These are phyloP conservation scores for Microtus montanus DNA, from an alignment of 2,113 vertebrate species.

Conservation along the genomic window DNA sequence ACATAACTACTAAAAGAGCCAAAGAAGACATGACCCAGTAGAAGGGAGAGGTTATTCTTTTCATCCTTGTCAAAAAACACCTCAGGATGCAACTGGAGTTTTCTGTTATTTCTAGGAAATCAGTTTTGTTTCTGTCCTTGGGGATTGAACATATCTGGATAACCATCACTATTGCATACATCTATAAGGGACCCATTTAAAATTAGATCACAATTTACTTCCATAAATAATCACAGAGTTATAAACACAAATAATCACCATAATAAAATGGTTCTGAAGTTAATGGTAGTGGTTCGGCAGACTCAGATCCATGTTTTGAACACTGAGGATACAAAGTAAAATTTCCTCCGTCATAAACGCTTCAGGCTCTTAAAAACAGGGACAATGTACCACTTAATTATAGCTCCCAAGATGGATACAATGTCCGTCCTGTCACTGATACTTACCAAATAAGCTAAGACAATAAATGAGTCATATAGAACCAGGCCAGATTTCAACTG, in stretches of 20 bases:
- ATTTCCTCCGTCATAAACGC: background rate
- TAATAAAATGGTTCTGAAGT: background rate
- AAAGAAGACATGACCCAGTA: background rate
- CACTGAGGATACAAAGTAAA: background rate
- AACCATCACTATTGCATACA: background rate
- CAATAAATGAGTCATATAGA: no score
- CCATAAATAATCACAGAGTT: background rate
- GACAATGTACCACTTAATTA: background rate
- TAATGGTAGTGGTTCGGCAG: background rate
- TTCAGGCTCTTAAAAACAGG: background rate
- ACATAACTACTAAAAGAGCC: background rate
- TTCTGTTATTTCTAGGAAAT: background rate
- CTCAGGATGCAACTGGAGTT: background rate
- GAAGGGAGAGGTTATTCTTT: background rate
- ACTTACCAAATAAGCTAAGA: no score
- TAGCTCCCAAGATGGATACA: background rate
- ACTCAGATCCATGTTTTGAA: background rate
- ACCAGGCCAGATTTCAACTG: no score
- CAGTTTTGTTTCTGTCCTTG: background rate
- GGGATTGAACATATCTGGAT: background rate
- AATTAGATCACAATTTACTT: conserved; percentile 2
- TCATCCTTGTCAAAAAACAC: background rate
- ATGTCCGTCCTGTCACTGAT: no score
- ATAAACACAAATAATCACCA: background rate
- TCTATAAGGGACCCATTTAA: conserved; percentile 13